Percentiles rank a stretch among this genome's conserved stretches.
Evolutionary conservation across 2,797 vertebrate genomes (phyloP).

Genomic region (Hippocampus kuda): DNA sequence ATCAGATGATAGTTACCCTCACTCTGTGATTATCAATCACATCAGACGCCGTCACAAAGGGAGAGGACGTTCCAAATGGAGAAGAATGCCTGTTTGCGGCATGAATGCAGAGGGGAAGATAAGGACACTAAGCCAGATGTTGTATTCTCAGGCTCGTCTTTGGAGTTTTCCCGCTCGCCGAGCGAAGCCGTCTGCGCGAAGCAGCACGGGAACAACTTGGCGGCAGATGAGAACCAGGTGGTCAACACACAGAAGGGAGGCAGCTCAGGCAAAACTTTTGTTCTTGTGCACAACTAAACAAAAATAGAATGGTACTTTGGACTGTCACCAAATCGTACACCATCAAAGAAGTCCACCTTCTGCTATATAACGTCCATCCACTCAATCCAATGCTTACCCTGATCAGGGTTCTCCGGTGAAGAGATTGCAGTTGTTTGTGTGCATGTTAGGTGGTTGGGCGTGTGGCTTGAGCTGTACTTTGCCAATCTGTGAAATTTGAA

Average conservation of each 20-base stretch:
- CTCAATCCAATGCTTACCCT: not conserved
- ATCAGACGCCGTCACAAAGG: constrained; percentile 43
- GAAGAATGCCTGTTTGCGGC: constrained; percentile 38
- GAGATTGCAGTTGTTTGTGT: no score
- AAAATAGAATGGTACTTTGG: not conserved
- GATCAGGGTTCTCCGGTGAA: no score
- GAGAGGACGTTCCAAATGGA: constrained; percentile 43
- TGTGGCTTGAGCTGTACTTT: no score
- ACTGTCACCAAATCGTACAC: not conserved
- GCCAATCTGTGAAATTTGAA: no score
- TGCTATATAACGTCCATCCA: not conserved
- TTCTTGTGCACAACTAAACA: constrained; percentile 41
- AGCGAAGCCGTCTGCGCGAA: constrained; percentile 70
- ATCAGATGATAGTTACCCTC: constrained; percentile 48
- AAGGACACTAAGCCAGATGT: constrained; percentile 66
- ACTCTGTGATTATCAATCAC: constrained; percentile 53
- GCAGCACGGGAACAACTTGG: constrained; percentile 62
- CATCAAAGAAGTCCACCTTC: not conserved
- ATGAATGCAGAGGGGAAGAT: constrained; percentile 46
- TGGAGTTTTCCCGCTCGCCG: constrained; percentile 58
- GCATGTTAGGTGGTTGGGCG: no score
- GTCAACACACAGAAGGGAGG: constrained; percentile 22
- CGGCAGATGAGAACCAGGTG: constrained; percentile 67
- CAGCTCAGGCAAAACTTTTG: constrained; percentile 67
- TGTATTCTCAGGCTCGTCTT: constrained; percentile 56